Percentiles rank a stretch among this genome's conserved stretches.
Evolutionary conservation across 2,797 vertebrate genomes (phyloP).

Genomic region (Poeciliopsis presidionis): DNA sequence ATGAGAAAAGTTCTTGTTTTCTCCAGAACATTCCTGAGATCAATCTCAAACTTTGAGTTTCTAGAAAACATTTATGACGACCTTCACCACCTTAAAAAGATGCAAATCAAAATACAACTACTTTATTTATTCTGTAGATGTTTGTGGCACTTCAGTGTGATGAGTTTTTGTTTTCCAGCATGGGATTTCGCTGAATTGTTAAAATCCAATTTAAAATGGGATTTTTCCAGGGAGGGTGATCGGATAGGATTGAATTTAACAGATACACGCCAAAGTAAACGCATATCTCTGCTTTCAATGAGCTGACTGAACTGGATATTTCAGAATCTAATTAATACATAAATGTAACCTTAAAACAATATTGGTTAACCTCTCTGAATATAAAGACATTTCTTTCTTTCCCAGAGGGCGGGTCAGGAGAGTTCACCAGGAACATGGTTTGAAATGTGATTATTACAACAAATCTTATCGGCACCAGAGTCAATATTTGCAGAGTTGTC

Average conservation of each 20-base stretch:
- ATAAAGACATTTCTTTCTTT: background rate
- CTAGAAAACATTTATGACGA: no score
- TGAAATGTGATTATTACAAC: slow-evolving; percentile 15
- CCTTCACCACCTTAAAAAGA: no score
- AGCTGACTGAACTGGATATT: background rate
- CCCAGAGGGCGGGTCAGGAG: slow-evolving; percentile 5
- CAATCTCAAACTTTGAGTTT: no score
- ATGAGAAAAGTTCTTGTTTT: no score
- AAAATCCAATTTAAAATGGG: no score
- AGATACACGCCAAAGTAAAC: background rate
- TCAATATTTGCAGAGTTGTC: slow-evolving; percentile 19
- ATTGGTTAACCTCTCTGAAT: background rate
- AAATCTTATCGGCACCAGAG: slow-evolving; percentile 1
- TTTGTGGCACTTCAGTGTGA: no score
- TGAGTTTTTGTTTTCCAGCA: no score
- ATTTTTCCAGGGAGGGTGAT: background rate
- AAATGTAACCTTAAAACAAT: background rate
- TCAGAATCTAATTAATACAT: background rate
- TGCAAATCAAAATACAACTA: no score
- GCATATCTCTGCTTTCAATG: background rate
- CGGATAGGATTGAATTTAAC: background rate
- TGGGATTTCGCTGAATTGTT: no score
- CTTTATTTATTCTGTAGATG: no score
- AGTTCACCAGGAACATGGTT: slow-evolving; percentile 9
- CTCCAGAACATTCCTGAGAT: no score